Base-by-base conservation (phyloP, 2,113 vertebrate species). In the Rhinoderma darwinii region DNA sequence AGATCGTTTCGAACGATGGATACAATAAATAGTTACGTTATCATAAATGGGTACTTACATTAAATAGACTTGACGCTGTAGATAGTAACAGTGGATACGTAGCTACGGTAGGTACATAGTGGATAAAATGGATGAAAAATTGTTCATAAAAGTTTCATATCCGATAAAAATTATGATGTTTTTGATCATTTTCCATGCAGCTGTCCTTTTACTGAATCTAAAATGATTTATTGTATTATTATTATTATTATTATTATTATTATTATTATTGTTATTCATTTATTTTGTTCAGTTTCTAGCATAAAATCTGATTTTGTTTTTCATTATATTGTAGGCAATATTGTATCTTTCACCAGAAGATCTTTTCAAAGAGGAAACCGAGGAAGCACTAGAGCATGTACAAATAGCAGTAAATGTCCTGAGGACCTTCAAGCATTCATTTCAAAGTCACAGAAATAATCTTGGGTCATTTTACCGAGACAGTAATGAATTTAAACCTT, bases 301-400 rank as follows among this genome's bases (percentile, higher is more conserved):
- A 32, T 82, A 0, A 63, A 47, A 27, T 4, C 51, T 63, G 41
- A 76, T 75, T n/a, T n/a, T 59, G 4, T 12, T 63, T 63, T 44
- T 85, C 86, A 70, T 72, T 76, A 30, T 8, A 43, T 89, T 88
- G 75, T 81, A 96, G 95, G 93, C 94, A 74, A 91, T 88, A 68
- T 61, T 88, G 22, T 95, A 94, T 89, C 90, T 96, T 51, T 92
- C 92, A 85, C 90, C 87, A 25, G 94, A 95, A 88, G 88, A 94
- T 74, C 85, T 97, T 51, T 89, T 95, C 86, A 94, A 93, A 90
- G 92, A 92, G 88, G 96, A 97, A 89, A 87, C 89, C 35, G 94
- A 96, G 89, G 95, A 96, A 84, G 89, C 90, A 43, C 66, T 96
- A 81, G 92, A 96, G 80, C 92, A 93, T 83, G 84, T 96, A n/a